These are phyloP conservation scores for Sminthurides aquaticus DNA, from an alignment of 2,888 invertebrate species.

Conservation along the genomic window DNA sequence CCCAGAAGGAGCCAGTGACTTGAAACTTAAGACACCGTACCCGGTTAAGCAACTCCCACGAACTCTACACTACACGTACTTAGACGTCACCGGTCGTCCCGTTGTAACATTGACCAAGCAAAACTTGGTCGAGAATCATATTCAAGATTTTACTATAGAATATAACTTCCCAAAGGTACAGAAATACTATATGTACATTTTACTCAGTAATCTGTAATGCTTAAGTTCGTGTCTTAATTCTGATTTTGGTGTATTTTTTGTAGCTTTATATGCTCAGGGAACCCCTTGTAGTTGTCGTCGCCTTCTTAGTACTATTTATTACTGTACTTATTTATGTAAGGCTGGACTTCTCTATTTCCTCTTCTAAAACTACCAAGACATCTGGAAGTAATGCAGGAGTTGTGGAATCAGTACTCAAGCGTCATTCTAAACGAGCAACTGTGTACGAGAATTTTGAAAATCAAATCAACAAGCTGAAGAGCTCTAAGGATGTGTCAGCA, in stretches of 20 bases:
- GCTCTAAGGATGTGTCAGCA: slow-evolving; percentile 53
- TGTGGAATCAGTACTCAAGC: slow-evolving; percentile 54
- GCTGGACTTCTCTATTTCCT: slow-evolving; percentile 84
- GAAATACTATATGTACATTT: too few species aligned
- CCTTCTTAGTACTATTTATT: slow-evolving; percentile 81
- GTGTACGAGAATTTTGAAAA: slow-evolving; percentile 58
- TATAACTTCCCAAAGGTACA: slow-evolving; percentile 49
- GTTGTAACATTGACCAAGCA: slow-evolving; percentile 72
- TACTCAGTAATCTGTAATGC: background rate
- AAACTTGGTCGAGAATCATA: slow-evolving; percentile 92
- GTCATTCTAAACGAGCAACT: slow-evolving; percentile 55
- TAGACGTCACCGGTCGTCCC: slow-evolving; percentile 88
- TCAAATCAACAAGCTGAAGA: slow-evolving; percentile 55
- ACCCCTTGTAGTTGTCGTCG: slow-evolving; percentile 78
- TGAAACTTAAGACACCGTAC: slow-evolving; percentile 75
- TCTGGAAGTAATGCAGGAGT: slow-evolving; percentile 30
- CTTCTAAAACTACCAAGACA: slow-evolving; percentile 24
- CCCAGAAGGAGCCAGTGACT: slow-evolving; percentile 82
- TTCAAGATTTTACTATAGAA: slow-evolving; percentile 68
- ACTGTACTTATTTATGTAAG: slow-evolving; percentile 88
- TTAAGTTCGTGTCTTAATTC: background rate
- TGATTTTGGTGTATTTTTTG: slow-evolving; percentile 55
- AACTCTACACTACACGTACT: slow-evolving; percentile 77
- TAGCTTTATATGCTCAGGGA: slow-evolving; percentile 81
- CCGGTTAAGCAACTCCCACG: slow-evolving; percentile 65